These are phyloP conservation scores for Carcinoscorpius rotundicauda DNA, from an alignment of 1,140 invertebrate species.

Conservation along the genomic window DNA sequence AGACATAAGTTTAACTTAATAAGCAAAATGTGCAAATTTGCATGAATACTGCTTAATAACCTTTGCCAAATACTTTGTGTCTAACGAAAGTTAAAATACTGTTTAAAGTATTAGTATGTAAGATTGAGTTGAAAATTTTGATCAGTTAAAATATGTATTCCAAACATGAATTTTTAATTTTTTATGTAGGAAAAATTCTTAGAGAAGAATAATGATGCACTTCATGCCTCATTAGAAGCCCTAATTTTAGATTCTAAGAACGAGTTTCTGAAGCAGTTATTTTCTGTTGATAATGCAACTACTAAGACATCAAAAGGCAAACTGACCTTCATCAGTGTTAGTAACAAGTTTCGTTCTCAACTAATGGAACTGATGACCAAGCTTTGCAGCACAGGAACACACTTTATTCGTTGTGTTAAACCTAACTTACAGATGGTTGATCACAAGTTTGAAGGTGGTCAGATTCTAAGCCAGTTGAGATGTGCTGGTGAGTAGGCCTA, in stretches of 20 bases:
- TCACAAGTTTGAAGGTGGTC: conserved; percentile 72
- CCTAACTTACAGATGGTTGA: conserved; percentile 91
- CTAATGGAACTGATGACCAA: conserved; percentile 85
- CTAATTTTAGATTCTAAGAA: conserved; percentile 79
- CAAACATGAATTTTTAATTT: too few species aligned
- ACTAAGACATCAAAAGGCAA: conserved; percentile 46
- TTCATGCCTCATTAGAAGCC: conserved; percentile 85
- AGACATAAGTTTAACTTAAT: too few species aligned
- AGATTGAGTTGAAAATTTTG: too few species aligned
- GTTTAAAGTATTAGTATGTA: too few species aligned
- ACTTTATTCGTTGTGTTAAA: conserved; percentile 94
- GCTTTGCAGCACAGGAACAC: conserved; percentile 80
- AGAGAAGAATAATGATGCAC: conserved; percentile 95
- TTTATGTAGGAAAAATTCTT: conserved; percentile 50
- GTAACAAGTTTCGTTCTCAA: conserved; percentile 90
- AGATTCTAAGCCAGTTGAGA: conserved; percentile 84
- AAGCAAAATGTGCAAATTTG: too few species aligned
- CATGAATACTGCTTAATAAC: too few species aligned
- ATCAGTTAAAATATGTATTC: too few species aligned
- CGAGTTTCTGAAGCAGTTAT: conserved; percentile 62
- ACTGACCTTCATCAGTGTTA: conserved; percentile 84
- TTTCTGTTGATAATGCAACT: conserved; percentile 34
- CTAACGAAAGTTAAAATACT: too few species aligned
- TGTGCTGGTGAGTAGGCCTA: conserved; percentile 49
- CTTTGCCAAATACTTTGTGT: too few species aligned